These are phyloP conservation scores for Drosophila aff. DNA, from an alignment of 1,140 invertebrate genomes.

Conservation along the genomic window DNA sequence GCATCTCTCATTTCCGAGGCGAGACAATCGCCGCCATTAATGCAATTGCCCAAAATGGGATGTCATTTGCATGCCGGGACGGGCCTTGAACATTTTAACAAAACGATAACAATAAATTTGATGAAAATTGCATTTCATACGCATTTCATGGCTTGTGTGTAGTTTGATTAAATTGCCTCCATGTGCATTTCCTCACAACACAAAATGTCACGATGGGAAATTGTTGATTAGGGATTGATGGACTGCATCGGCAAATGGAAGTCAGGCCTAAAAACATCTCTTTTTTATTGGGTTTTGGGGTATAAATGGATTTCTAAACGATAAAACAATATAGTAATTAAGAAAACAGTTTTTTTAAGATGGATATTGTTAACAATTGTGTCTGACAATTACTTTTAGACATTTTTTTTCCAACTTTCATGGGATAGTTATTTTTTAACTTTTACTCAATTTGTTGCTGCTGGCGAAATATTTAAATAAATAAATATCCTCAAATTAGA, in stretches of 20 bases:
- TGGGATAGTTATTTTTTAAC: too few species aligned
- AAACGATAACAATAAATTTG: conserved; percentile 79
- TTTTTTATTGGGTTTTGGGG: neutral
- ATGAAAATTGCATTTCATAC: conserved; percentile 76
- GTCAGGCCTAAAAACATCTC: neutral
- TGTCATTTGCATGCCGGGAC: conserved; percentile 73
- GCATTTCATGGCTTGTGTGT: conserved; percentile 73
- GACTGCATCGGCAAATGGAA: neutral
- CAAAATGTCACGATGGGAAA: conserved; percentile 21
- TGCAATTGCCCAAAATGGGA: conserved; percentile 65
- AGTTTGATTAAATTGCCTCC: conserved; percentile 66
- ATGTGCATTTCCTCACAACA: conserved; percentile 5
- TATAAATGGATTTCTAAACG: neutral
- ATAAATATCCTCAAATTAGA: too few species aligned
- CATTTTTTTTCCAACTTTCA: too few species aligned
- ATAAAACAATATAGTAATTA: conserved; percentile 1
- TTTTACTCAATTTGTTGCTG: too few species aligned
- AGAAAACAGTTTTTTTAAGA: neutral
- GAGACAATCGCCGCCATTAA: conserved; percentile 73
- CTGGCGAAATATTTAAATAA: too few species aligned
- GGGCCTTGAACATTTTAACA: conserved; percentile 53
- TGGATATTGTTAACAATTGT: neutral
- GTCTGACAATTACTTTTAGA: too few species aligned
- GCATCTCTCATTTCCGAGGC: conserved; percentile 21
- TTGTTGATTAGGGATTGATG: conserved; percentile 22